A percentile compares a stretch with the other conserved stretches of the same genome.
These are phyloP conservation scores for Zalophus californianus DNA, from an alignment of 2,797 vertebrate species.

Conservation along the genomic window DNA sequence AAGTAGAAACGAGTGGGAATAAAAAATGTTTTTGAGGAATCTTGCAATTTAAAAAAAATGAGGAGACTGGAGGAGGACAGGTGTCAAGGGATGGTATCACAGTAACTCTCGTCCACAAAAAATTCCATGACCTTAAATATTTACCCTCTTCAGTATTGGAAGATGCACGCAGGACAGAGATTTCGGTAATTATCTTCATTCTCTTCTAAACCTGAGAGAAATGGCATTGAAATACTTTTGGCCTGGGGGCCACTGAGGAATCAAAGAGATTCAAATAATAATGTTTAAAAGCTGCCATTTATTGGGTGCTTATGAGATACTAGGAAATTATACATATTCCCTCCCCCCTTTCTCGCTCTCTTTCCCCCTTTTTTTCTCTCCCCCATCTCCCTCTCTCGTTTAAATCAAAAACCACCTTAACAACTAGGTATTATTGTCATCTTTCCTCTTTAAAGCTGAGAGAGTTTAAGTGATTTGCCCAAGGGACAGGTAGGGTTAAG, in stretches of 20 bases:
- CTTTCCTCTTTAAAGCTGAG: slow-evolving; percentile 17
- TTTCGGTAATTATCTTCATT: background rate
- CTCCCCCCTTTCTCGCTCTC: background rate
- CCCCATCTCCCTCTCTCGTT: background rate
- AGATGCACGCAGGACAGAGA: background rate
- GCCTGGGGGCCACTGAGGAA: background rate
- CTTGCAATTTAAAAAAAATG: background rate
- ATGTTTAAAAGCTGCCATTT: background rate
- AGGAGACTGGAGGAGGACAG: background rate
- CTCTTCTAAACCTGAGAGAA: background rate
- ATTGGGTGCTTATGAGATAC: background rate
- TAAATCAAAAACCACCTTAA: slow-evolving; percentile 4
- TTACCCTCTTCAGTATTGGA: background rate
- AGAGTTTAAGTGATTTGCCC: background rate
- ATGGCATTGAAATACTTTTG: slow-evolving; percentile 13
- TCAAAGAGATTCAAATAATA: background rate
- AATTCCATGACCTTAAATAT: background rate
- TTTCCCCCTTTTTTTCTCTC: background rate
- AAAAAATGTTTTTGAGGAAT: background rate
- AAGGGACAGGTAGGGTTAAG: background rate
- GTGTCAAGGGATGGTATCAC: background rate
- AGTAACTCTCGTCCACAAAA: background rate
- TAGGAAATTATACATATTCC: background rate
- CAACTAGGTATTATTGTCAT: background rate
- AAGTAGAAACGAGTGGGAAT: background rate